Evolutionary conservation across 1,140 invertebrate genomes (phyloP).

Genomic region (Drosophila seguyi): DNA sequence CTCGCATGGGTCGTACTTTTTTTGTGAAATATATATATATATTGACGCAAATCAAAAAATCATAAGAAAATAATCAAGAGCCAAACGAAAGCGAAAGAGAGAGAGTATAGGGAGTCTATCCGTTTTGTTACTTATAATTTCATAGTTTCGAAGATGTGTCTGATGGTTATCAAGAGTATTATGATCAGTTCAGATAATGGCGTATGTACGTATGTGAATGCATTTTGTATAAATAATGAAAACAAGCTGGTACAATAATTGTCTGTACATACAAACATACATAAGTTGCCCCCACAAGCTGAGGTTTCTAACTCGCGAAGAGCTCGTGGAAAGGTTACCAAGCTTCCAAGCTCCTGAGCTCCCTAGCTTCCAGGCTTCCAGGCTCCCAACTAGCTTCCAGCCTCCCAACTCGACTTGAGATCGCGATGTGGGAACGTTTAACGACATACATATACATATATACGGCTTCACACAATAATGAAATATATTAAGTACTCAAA

Average conservation of each 20-base stretch:
- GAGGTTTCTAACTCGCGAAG: constrained; percentile 26
- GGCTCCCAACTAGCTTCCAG: not conserved
- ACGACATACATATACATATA: constrained; percentile 30
- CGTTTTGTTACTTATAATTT: constrained; percentile 35
- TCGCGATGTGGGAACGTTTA: constrained; percentile 14
- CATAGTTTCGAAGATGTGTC: constrained; percentile 35
- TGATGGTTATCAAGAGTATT: constrained; percentile 34
- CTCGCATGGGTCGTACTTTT: constrained; percentile 15
- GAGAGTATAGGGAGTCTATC: constrained; percentile 10
- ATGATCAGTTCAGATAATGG: constrained; percentile 27
- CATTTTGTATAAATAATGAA: constrained; percentile 37
- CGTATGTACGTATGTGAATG: constrained; percentile 39
- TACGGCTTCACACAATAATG: constrained; percentile 32
- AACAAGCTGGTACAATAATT: constrained; percentile 24
- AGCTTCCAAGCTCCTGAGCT: not conserved
- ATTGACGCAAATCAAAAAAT: constrained; percentile 17
- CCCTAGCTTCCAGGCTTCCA: not conserved
- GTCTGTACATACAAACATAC: constrained; percentile 27
- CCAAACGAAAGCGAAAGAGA: too few species aligned
- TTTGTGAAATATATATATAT: constrained; percentile 16
- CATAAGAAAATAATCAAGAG: constrained; percentile 17
- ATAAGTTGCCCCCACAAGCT: constrained; percentile 27
- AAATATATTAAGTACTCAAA: constrained; percentile 27
- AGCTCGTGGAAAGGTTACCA: constrained; percentile 2
- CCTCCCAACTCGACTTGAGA: constrained; percentile 3